Evolutionary conservation across 92 coral and sea anemone species (phyloP).

Genomic region (Pocillopora meandrina): DNA sequence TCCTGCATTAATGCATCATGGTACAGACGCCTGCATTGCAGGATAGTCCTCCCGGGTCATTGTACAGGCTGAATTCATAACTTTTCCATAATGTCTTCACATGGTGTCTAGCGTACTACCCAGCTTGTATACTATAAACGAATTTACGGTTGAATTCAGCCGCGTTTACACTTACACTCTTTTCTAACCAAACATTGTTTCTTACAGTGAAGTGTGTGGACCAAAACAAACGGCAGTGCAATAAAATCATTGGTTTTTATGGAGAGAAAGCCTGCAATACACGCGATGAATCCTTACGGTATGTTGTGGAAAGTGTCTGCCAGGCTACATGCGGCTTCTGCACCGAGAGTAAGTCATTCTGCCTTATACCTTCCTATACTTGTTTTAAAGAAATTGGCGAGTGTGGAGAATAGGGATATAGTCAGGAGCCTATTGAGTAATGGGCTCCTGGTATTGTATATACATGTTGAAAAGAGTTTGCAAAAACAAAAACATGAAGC

Average conservation of each 20-base stretch:
- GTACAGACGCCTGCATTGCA: no score
- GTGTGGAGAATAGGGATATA: background rate
- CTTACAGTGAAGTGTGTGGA: constrained; percentile 12
- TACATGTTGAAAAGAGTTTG: no score
- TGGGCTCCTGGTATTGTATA: no score
- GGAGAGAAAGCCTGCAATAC: constrained; percentile 3
- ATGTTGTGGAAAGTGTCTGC: constrained; percentile 1
- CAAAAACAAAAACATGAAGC: no score
- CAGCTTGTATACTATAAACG: no score
- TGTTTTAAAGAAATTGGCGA: background rate
- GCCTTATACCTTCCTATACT: background rate
- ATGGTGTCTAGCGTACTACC: no score
- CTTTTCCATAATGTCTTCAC: no score
- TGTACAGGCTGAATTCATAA: no score
- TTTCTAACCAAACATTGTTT: background rate
- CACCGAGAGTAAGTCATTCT: constrained; percentile 2
- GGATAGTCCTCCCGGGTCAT: no score
- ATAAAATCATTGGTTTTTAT: constrained; percentile 5
- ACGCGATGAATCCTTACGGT: background rate
- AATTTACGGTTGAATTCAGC: no score
- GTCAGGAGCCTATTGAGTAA: no score
- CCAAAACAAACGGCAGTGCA: background rate
- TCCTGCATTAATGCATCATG: no score
- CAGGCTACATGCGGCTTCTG: constrained; percentile 39
- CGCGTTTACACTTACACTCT: background rate